phyloP scores from a whole-genome alignment of 2,113 vertebrate species.

The Dendrocopos noguchii region DNA sequence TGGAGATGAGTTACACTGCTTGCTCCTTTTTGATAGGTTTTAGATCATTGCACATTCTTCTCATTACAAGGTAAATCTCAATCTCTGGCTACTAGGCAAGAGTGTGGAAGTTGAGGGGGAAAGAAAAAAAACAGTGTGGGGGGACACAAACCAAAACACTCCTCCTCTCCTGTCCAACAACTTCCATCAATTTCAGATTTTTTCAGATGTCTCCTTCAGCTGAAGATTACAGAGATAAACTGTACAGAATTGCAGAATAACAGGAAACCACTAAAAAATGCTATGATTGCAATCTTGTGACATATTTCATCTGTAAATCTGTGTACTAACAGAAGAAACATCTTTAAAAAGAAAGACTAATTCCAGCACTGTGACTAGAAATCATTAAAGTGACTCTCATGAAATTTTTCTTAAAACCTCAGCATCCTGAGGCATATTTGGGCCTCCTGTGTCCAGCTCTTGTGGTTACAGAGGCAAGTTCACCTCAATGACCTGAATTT shows the following conservation, averaged over 20 bases:
- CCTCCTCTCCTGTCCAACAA: not conserved
- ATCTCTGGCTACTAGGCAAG: not conserved
- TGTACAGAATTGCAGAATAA: not conserved
- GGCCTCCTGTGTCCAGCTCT: not conserved
- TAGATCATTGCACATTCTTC: not conserved
- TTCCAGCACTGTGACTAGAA: not conserved
- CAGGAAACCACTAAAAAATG: slow-evolving; percentile 18
- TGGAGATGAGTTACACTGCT: not conserved
- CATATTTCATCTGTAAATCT: not conserved
- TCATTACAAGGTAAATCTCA: not conserved
- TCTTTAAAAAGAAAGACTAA: not conserved
- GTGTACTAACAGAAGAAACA: not conserved
- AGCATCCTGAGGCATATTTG: not conserved
- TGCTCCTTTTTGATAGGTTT: not conserved
- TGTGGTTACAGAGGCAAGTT: not conserved
- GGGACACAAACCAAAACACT: not conserved
- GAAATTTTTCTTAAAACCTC: not conserved
- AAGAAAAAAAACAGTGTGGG: too few species aligned
- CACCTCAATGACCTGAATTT: not conserved
- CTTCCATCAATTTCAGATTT: not conserved
- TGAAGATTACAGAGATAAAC: not conserved
- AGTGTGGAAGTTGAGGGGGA: not conserved
- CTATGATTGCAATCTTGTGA: not conserved
- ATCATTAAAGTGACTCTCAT: not conserved
- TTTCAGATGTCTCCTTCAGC: not conserved